These are phyloP conservation scores for Chaitophorus viminalis DNA, from an alignment of 2,888 invertebrate genomes.

Conservation along the genomic window DNA sequence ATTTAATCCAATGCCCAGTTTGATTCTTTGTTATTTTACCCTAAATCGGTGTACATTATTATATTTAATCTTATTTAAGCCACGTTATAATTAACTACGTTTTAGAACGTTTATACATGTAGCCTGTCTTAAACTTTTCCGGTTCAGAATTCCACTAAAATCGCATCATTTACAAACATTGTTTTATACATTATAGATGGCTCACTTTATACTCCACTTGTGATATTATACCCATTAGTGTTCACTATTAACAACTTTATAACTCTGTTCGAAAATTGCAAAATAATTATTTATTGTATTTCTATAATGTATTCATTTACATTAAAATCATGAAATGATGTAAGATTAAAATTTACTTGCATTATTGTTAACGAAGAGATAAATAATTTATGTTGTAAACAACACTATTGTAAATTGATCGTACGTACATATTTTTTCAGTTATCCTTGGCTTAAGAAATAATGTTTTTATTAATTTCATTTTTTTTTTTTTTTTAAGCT, in stretches of 20 bases:
- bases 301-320: neutral
- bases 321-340: neutral
- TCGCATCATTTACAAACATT: neutral
- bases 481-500: neutral
- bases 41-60: neutral
- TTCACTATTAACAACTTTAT: neutral
- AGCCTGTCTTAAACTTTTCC: neutral
- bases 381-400: neutral
- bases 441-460: neutral
- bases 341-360: neutral
- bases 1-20: neutral
- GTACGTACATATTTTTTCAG: constrained; percentile 5
- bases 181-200: neutral
- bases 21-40: neutral
- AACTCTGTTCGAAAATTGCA: neutral
- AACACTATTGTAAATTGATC: neutral
- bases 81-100: neutral
- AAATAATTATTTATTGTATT: neutral
- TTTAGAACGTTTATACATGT: neutral
- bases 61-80: neutral
- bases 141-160: neutral
- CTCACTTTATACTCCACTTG: neutral
- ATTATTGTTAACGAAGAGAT: neutral
- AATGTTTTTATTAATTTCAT: constrained; percentile 1
- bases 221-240: neutral